These are phyloP conservation scores for Creontiades dilutus DNA, from an alignment of 2,888 invertebrate species.

Conservation along the genomic window DNA sequence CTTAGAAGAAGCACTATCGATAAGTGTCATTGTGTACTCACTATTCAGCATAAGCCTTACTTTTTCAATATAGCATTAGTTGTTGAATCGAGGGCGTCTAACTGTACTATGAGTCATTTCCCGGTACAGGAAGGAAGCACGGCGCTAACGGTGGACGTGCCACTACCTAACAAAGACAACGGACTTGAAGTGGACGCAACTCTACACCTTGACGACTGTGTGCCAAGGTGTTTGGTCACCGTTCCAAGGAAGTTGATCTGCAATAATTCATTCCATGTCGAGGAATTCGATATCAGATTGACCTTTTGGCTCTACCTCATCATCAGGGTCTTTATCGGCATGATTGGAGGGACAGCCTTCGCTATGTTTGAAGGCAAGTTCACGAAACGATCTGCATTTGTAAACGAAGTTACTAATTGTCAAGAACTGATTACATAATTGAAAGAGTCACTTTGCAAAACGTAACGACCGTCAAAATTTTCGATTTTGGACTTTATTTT, in stretches of 20 bases:
- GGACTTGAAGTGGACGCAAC: constrained; percentile 75
- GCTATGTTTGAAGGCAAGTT: constrained; percentile 86
- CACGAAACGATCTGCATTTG: not conserved
- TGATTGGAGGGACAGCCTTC: constrained; percentile 87
- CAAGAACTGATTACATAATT: too few species aligned
- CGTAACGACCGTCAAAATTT: too few species aligned
- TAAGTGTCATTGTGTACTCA: too few species aligned
- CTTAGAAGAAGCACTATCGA: too few species aligned
- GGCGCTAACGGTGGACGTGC: constrained; percentile 71
- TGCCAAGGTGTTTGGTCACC: constrained; percentile 82
- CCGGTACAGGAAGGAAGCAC: constrained; percentile 66
- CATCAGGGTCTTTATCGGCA: constrained; percentile 82
- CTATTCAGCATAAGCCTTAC: too few species aligned
- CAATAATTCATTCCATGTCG: constrained; percentile 81
- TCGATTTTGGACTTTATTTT: too few species aligned
- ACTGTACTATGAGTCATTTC: not conserved
- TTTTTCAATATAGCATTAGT: not conserved
- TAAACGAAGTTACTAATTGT: too few species aligned
- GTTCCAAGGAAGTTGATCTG: constrained; percentile 82
- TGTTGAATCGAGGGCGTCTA: not conserved
- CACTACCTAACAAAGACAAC: constrained; percentile 75
- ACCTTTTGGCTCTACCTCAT: constrained; percentile 87
- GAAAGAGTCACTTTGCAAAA: too few species aligned
- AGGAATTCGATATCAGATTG: constrained; percentile 83
- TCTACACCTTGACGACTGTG: constrained; percentile 80